Percentiles rank a stretch among this genome's conserved stretches.
These are phyloP conservation scores for Andricus curvator DNA, from an alignment of 2,888 invertebrate genomes.

Conservation along the genomic window DNA sequence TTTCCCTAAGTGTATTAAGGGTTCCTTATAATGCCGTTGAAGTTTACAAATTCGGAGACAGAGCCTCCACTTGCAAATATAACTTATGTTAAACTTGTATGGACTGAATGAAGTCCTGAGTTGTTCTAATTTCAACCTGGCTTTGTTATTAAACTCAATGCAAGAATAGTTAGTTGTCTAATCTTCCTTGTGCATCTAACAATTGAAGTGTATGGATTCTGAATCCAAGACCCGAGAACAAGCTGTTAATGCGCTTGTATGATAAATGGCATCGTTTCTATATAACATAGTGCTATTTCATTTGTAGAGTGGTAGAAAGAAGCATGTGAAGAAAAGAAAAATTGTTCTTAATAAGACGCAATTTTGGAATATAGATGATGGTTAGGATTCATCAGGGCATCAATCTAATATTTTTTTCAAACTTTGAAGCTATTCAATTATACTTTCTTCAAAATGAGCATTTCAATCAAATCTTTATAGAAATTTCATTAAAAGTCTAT, in stretches of 20 bases:
- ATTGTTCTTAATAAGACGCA: neutral
- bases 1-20: neutral
- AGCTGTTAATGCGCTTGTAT: conserved; percentile 2
- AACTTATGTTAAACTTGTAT: conserved; percentile 34
- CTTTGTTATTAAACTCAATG: conserved; percentile 25
- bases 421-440: too few species aligned
- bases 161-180: conserved; percentile 26
- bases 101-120: conserved; percentile 25
- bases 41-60: neutral
- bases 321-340: neutral
- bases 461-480: too few species aligned
- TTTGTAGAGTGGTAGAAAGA: neutral
- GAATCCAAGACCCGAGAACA: neutral
- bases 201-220: conserved; percentile 25
- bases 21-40: neutral
- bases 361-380: neutral
- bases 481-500: too few species aligned
- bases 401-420: too few species aligned
- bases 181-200: conserved; percentile 16
- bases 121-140: conserved; percentile 29
- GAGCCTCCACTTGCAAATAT: neutral
- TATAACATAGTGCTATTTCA: neutral
- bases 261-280: neutral
- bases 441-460: too few species aligned
- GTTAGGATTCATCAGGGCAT: neutral